Base-by-base conservation (phyloP, 2,113 vertebrate genomes). In the Macquaria australasica region DNA sequence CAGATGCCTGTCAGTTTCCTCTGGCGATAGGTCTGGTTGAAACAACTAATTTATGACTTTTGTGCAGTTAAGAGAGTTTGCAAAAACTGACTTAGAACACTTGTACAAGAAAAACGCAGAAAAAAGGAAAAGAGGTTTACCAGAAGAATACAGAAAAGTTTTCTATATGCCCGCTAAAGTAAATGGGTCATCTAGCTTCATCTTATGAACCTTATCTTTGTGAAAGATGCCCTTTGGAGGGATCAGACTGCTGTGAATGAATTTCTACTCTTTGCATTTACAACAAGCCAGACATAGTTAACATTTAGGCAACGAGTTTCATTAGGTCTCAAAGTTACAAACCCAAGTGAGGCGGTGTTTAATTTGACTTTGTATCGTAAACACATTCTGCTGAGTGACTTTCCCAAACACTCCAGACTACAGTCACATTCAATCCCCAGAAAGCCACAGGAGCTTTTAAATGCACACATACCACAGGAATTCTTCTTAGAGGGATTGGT, bases 281-380 rank as follows among this genome's bases (percentile, higher is more conserved):
- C 66, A n/a, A 70, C 18, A 39, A 45, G 18, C 51, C 12, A 25
- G 50, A 31, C 28, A 20, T 5, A 60, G n/a, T 51, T 60, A 18
- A 25, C 25, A 59, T 51, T 51, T 37, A 50, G 62, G 28, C 8
- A 18, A 48, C 18, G n/a, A 55, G 34, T 72, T 55, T 71, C 31
- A 55, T 20, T 20, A 53, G 25, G 14, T 71, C 37, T 56, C 56
- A 37, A 71, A 63, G 66, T 72, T 37, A 21, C 48, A 64, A 63
- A 56, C 48, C 48, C 3, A n/a, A 25, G 58, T 37, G 70, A 76
- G 43, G 51, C 3, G 58, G n/a, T 8, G 15, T 77, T 59, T 77
- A 51, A 68, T 75, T 75, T 70, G 56, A 53, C 64, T 79, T 51
- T 63, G 66, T 66, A 37, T 66, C n/a, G 62, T 68, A 68, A 82